Percentiles rank a stretch among this genome's conserved stretches.
phyloP scores from a whole-genome alignment of 2,797 vertebrate species.

The Aldrovandia affinis region DNA sequence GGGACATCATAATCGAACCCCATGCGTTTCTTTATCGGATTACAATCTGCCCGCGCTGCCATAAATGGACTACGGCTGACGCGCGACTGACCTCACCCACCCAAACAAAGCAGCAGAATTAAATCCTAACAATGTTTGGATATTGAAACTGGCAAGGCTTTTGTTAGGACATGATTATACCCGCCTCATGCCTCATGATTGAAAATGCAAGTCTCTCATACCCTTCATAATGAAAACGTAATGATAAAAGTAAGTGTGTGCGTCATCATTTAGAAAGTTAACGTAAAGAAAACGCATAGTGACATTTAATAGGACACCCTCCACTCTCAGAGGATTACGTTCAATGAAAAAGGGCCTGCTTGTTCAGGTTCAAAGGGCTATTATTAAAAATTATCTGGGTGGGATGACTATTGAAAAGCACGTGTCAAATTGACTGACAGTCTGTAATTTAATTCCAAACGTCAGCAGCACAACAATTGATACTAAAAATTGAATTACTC shows the following conservation, averaged over 20 bases:
- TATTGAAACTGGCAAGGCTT: slow-evolving; percentile 8
- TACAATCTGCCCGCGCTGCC: slow-evolving; percentile 1
- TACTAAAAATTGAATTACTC: not conserved
- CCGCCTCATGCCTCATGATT: not conserved
- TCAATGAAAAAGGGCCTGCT: not conserved
- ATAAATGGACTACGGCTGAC: not conserved
- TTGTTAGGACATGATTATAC: not conserved
- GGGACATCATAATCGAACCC: not conserved
- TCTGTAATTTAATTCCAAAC: not conserved
- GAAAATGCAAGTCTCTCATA: not conserved
- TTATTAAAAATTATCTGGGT: not conserved
- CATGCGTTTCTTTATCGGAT: slow-evolving; percentile 5
- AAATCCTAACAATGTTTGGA: not conserved
- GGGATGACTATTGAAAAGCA: not conserved
- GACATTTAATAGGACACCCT: not conserved
- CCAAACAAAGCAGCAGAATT: slow-evolving; percentile 6
- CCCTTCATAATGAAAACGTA: not conserved
- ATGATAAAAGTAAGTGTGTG: not conserved
- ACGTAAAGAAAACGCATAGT: not conserved
- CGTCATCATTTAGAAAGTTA: not conserved
- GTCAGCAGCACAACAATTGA: not conserved
- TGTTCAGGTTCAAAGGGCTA: not conserved
- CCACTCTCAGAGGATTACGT: not conserved
- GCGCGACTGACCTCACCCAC: slow-evolving; percentile 5
- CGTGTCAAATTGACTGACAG: not conserved